Evolutionary conservation across 2,797 vertebrate species (phyloP).

Genomic region (Chaetophractus vellerosus): DNA sequence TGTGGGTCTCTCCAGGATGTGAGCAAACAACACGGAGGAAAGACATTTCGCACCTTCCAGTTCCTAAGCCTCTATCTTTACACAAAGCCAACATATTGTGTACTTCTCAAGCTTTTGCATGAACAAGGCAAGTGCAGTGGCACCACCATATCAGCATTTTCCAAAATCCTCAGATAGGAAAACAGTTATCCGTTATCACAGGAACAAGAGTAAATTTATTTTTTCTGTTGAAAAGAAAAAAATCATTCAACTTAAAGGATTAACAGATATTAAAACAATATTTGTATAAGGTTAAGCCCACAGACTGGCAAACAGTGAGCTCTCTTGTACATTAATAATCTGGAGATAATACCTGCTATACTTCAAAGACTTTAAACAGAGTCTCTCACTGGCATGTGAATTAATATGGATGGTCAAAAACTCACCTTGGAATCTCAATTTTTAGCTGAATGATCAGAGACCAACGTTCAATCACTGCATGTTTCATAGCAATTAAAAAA

Average conservation of each 20-base stretch:
- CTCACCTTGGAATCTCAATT: conserved; percentile 27
- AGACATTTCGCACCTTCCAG: conserved; percentile 75
- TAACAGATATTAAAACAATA: conserved; percentile 85
- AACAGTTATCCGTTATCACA: conserved; percentile 76
- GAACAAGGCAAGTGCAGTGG: conserved; percentile 58
- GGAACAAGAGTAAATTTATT: conserved; percentile 81
- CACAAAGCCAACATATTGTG: conserved; percentile 50
- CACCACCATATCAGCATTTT: conserved; percentile 69
- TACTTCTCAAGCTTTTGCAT: background rate
- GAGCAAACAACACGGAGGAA: conserved; percentile 69
- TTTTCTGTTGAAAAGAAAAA: conserved; percentile 71
- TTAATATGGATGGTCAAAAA: conserved; percentile 57
- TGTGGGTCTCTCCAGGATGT: conserved; percentile 58
- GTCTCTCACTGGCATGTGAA: conserved; percentile 64
- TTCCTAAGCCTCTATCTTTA: conserved; percentile 64
- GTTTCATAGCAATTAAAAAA: conserved; percentile 66
- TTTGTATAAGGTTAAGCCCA: conserved; percentile 79
- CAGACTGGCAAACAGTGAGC: conserved; percentile 68
- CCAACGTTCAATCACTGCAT: background rate
- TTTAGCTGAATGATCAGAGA: conserved; percentile 70
- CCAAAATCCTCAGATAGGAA: conserved; percentile 73
- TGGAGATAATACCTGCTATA: conserved; percentile 68
- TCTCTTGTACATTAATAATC: conserved; percentile 75
- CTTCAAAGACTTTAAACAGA: conserved; percentile 78
- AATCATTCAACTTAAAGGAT: conserved; percentile 70